Conservation (phyloP, 1,140 invertebrate genomes). For the Riptortus pedestris region DNA sequence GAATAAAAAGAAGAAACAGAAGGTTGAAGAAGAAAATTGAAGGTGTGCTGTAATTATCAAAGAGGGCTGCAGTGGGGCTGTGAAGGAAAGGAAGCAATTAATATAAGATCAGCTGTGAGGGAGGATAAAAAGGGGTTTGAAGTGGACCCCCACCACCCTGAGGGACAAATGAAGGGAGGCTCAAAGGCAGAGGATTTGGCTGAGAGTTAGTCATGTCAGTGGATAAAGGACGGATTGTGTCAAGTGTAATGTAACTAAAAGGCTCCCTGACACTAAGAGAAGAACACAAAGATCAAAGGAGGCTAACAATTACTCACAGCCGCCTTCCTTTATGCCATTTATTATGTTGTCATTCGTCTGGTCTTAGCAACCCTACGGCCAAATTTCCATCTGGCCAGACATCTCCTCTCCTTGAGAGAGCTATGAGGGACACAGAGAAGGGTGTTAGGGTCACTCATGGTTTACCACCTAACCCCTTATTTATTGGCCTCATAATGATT, state of each 20-base stretch:
- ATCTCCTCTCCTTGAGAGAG: too few species aligned
- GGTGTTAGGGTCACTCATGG: too few species aligned
- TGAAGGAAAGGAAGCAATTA: conserved; percentile 4
- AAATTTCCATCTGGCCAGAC: too few species aligned
- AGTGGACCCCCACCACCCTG: too few species aligned
- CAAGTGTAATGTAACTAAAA: conserved; percentile 8
- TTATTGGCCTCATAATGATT: background rate
- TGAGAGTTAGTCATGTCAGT: conserved; percentile 4
- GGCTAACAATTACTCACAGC: background rate
- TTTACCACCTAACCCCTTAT: too few species aligned
- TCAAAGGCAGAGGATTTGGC: conserved; percentile 4
- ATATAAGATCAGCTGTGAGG: conserved; percentile 9
- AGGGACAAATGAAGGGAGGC: conserved; percentile 3
- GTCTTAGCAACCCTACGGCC: too few species aligned
- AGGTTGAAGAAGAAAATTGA: background rate
- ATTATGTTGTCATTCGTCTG: background rate
- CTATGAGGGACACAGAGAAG: too few species aligned
- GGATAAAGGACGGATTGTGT: conserved; percentile 3
- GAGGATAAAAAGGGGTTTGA: conserved; percentile 1
- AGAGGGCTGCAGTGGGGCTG: background rate
- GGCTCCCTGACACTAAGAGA: conserved; percentile 5
- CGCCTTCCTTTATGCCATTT: background rate
- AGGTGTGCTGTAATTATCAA: conserved; percentile 1
- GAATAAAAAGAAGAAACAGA: background rate
- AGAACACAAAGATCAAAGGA: background rate